Percentiles rank a stretch among this genome's conserved stretches.
Evolutionary conservation across 2,113 vertebrate species (phyloP).

Genomic region (Sakesphorus luctuosus): DNA sequence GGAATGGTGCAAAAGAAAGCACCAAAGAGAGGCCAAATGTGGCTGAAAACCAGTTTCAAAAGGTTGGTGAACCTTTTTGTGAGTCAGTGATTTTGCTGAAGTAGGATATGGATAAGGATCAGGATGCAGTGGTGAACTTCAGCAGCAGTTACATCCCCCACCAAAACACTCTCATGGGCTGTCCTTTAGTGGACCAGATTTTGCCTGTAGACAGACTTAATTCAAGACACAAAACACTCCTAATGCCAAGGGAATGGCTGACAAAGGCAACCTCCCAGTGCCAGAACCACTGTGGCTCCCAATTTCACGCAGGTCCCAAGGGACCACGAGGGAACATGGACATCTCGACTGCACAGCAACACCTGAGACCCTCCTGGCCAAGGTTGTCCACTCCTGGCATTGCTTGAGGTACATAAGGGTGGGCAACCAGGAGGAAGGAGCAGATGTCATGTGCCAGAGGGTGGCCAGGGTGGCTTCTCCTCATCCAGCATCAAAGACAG

Average conservation of each 20-base stretch:
- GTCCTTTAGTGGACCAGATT: not conserved
- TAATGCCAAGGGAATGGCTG: not conserved
- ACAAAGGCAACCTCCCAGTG: not conserved
- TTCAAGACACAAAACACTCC: not conserved
- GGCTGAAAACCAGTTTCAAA: not conserved
- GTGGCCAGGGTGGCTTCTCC: not conserved
- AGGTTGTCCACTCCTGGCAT: not conserved
- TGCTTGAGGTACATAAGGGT: fast-evolving
- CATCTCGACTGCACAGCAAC: fast-evolving
- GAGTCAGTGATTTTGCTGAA: not conserved
- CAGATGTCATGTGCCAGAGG: fast-evolving
- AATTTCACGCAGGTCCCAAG: fast-evolving
- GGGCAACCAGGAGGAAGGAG: not conserved
- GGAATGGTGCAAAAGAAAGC: not conserved
- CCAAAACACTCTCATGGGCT: not conserved
- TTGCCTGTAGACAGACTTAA: not conserved
- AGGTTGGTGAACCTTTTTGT: not conserved
- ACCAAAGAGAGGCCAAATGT: not conserved
- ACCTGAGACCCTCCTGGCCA: not conserved
- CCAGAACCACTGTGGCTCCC: not conserved
- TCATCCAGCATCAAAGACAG: not conserved
- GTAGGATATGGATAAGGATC: not conserved
- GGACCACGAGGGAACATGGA: fast-evolving
- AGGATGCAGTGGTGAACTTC: fast-evolving
- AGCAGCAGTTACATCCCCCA: not conserved